phyloP scores from a whole-genome alignment of 2,113 vertebrate species.

The Numenius arquata region DNA sequence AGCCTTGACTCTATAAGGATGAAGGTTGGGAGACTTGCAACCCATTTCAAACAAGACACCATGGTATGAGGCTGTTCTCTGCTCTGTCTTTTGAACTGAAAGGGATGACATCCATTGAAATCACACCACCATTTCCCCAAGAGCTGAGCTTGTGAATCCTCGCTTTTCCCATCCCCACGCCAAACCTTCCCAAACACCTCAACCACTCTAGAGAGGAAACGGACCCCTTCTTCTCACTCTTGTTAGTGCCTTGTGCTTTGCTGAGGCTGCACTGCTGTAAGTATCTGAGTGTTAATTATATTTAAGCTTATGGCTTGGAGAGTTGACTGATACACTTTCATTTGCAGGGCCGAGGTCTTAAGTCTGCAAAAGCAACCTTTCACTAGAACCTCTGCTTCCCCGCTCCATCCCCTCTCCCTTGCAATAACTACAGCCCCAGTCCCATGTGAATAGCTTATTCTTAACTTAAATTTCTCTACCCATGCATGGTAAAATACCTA shows the following conservation, averaged over 20 bases:
- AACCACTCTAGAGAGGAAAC: neutral
- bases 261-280: neutral
- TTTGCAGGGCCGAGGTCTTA: neutral
- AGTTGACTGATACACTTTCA: neutral
- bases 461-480: neutral
- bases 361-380: neutral
- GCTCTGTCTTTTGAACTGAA: neutral
- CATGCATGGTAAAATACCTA: neutral
- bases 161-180: fast-evolving
- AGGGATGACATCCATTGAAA: neutral
- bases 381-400: neutral
- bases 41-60: neutral
- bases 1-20: neutral
- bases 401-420: neutral
- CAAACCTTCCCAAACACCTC: neutral
- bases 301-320: neutral
- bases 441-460: neutral
- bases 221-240: neutral
- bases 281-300: neutral
- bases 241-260: neutral
- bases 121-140: neutral
- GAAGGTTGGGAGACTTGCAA: neutral
- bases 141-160: neutral
- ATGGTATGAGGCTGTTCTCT: neutral
- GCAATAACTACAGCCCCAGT: neutral